Evolutionary conservation across 2,888 invertebrate species (phyloP), one percentile per base, ranked within the genome.

Genomic region (Papilio gigon): DNA sequence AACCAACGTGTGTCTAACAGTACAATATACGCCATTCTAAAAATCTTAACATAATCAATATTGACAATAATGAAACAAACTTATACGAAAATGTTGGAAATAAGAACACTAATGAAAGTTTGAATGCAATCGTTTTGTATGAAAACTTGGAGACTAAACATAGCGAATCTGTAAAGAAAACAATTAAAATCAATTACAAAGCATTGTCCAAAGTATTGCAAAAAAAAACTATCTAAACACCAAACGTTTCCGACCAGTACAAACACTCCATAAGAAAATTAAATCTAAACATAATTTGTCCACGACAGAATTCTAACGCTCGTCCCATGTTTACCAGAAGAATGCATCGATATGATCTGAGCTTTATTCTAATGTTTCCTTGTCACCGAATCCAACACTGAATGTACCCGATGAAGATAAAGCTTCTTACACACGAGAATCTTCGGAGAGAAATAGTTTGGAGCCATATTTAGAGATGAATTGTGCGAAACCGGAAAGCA

Each of bases 381-480:
- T 25, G n/a, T n/a, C 37, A 2, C 22, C 25, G 37, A 50, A n/a
- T 0, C 8, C 17, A 56, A 12, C 12, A 56, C 35, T 30, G 20
- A 87, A 84, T 72, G 70, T 84, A 44, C 77, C 82, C 1, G 81
- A 84, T 71, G 84, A 86, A 67, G 75, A 78, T 65, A 85, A 84
- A 74, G 79, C 74, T 27, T 65, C 77, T 73, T 42, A 64, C 66
- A 63, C 59, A 60, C 35, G 53, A 50, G 65, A 37, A 6, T 27
- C 22, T 42, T 9, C 17, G 12, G 40, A 58, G 47, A 67, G 61
- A 35, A 63, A 11, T 37, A 14, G 42, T 42, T 20, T 40, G 2
- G 71, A 61, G 37, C 53, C 50, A 9, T 72, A 74, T 56, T 62
- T 67, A 42, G 37, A 63, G 5, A 72, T 74, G 72, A 22, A 60